Evolutionary conservation across 2,113 vertebrate genomes (phyloP).

Genomic region (Rafetus swinhoei): DNA sequence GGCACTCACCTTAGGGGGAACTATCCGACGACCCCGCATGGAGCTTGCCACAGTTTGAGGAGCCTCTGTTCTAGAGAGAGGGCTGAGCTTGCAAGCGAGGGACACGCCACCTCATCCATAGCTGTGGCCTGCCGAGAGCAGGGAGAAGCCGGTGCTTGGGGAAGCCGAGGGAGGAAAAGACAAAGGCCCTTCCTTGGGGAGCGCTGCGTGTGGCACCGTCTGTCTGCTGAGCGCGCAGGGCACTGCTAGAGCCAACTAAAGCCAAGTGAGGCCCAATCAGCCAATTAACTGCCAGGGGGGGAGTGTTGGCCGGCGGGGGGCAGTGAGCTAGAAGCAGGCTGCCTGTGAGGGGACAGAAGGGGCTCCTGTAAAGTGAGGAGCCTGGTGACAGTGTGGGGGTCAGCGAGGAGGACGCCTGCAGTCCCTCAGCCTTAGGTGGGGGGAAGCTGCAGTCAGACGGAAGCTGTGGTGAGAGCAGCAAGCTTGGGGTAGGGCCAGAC

Average conservation of each 20-base stretch:
- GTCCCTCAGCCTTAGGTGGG: not conserved
- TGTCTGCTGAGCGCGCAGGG: not conserved
- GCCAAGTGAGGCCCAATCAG: not conserved
- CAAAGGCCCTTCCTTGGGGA: too few species aligned
- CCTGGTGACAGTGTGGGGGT: not conserved
- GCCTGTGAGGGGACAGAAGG: too few species aligned
- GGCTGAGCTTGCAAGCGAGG: not conserved
- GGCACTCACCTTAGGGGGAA: too few species aligned
- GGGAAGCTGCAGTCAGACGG: too few species aligned
- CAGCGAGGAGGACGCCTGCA: not conserved
- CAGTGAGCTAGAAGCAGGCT: not conserved
- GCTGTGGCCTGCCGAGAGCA: not conserved
- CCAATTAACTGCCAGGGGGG: not conserved
- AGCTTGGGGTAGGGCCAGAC: not conserved
- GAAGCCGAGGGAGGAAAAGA: not conserved
- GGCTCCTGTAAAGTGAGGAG: too few species aligned
- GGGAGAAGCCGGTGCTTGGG: too few species aligned
- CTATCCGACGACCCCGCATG: too few species aligned
- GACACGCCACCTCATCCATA: not conserved
- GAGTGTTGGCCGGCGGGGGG: too few species aligned
- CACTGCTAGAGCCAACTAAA: not conserved
- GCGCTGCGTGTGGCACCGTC: fast-evolving
- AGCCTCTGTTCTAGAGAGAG: too few species aligned
- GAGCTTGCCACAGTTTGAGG: too few species aligned
- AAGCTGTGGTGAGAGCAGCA: not conserved